phyloP scores from a whole-genome alignment of 1,140 invertebrate species.

The Aphidius ervi region DNA sequence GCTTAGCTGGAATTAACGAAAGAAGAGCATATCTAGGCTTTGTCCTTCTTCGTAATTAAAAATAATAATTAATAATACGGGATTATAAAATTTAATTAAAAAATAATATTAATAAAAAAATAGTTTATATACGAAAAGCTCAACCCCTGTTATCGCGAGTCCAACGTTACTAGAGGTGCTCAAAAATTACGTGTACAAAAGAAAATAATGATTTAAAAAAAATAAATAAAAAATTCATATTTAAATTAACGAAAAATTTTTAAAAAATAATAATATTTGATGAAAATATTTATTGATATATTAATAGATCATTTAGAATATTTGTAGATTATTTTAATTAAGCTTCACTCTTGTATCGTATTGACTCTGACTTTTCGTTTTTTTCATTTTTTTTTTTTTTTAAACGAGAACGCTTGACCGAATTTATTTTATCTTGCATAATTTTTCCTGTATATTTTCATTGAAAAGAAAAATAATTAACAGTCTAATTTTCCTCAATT shows the following conservation, averaged over 20 bases:
- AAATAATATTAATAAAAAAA: conserved; percentile 15
- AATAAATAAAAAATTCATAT: conserved; percentile 23
- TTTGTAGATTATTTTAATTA: conserved; percentile 15
- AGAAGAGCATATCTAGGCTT: conserved; percentile 23
- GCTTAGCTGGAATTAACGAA: conserved; percentile 15
- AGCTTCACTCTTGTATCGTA: conserved; percentile 23
- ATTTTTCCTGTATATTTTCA: neutral
- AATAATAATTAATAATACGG: neutral
- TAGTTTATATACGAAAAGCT: conserved; percentile 22
- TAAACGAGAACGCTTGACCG: neutral
- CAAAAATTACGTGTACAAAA: conserved; percentile 41
- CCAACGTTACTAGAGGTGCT: conserved; percentile 42
- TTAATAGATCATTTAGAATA: conserved; percentile 9
- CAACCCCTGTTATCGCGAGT: conserved; percentile 30
- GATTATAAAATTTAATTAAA: neutral
- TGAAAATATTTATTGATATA: conserved; percentile 22
- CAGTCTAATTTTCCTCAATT: conserved; percentile 9
- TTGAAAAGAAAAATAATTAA: too few relatives aligned
- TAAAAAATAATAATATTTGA: conserved; percentile 11
- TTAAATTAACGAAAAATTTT: conserved; percentile 34
- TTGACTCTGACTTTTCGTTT: neutral
- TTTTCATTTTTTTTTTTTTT: conserved; percentile 4
- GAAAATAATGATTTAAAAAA: conserved; percentile 20
- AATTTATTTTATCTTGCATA: neutral
- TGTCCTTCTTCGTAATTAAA: conserved; percentile 11